Conservation (phyloP, 2,797 vertebrate genomes). For the Lepus oiostolus region DNA sequence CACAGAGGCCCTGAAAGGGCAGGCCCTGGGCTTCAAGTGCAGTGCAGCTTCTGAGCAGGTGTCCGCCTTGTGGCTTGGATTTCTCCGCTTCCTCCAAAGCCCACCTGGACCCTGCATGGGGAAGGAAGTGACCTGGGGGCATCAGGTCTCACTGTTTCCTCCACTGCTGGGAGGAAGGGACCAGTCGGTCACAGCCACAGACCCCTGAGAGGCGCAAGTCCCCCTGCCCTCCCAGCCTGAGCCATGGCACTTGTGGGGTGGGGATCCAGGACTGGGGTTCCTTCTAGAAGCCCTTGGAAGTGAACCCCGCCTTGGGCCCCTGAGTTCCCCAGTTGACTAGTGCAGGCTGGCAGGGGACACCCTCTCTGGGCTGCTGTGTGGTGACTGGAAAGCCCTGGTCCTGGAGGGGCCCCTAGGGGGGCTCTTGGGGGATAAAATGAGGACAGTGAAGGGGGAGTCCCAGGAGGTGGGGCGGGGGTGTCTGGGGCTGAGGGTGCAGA, state of each 20-base stretch:
- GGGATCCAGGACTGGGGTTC: not conserved
- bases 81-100: not conserved
- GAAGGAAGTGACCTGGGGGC: not conserved
- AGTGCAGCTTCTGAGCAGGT: not conserved
- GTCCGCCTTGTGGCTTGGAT: not conserved
- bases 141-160: not conserved
- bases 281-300: fast-evolving
- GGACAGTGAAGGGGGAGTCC: fast-evolving
- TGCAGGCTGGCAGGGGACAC: fast-evolving
- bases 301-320: not conserved
- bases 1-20: fast-evolving
- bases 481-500: not conserved
- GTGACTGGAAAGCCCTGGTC: not conserved
- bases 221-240: too few relatives aligned
- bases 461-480: fast-evolving
- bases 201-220: too few relatives aligned
- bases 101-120: not conserved
- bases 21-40: not conserved
- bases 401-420: fast-evolving
- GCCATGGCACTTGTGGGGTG: too few relatives aligned
- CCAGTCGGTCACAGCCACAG: not conserved
- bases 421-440: not conserved
- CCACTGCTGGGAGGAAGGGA: not conserved
- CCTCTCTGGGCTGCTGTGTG: not conserved
- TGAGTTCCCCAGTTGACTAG: too few relatives aligned